A percentile compares a stretch with the other conserved stretches of the same genome.
phyloP scores from a whole-genome alignment of 1,140 invertebrate species.

The Maconellicoccus hirsutus region DNA sequence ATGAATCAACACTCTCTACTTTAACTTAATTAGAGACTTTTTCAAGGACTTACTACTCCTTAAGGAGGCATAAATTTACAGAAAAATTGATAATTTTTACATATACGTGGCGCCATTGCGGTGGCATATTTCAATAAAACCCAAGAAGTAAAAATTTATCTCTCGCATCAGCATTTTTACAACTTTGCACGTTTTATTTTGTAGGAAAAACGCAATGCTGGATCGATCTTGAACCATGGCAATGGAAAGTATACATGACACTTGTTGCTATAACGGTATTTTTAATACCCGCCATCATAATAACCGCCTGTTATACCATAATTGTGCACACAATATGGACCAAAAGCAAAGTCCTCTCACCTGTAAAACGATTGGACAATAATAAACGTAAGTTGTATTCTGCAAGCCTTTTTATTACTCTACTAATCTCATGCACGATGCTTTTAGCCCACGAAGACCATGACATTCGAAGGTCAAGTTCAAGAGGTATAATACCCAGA shows the following conservation, averaged over 20 bases:
- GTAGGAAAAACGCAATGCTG: slow-evolving; percentile 71
- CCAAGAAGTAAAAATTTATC: too few relatives aligned
- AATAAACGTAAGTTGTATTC: slow-evolving; percentile 17
- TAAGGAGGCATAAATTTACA: too few relatives aligned
- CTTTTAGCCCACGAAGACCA: slow-evolving; percentile 36
- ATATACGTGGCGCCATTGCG: too few relatives aligned
- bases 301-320: slow-evolving; percentile 77
- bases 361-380: slow-evolving; percentile 21
- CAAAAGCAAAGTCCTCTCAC: slow-evolving; percentile 45
- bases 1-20: too few relatives aligned
- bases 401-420: neutral
- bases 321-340: slow-evolving; percentile 90
- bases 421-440: too few relatives aligned
- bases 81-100: too few relatives aligned
- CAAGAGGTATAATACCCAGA: slow-evolving; percentile 76
- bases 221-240: slow-evolving; percentile 64
- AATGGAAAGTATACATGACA: slow-evolving; percentile 85
- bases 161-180: too few relatives aligned
- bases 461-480: slow-evolving; percentile 55
- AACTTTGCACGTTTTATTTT: neutral
- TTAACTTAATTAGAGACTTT: too few relatives aligned
- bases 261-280: slow-evolving; percentile 71
- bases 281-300: slow-evolving; percentile 77
- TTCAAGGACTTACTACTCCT: too few relatives aligned
- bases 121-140: too few relatives aligned